Evolutionary conservation across 2,797 vertebrate genomes (phyloP).

Genomic region (Crax fasciolata): DNA sequence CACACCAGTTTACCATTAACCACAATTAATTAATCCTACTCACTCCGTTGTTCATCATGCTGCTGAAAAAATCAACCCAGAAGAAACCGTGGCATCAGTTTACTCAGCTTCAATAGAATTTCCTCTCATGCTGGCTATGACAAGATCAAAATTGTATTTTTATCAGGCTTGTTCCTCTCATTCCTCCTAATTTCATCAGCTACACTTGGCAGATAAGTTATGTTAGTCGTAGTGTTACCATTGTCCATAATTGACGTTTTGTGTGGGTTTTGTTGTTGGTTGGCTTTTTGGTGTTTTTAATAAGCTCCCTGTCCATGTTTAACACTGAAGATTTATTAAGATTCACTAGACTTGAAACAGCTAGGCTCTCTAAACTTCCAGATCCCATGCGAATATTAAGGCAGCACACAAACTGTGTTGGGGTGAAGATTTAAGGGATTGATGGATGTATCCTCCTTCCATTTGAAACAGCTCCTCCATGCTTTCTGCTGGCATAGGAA

Average conservation of each 20-base stretch:
- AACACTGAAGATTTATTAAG: neutral
- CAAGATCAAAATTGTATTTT: neutral
- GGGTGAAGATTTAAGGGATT: neutral
- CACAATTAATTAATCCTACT: conserved; percentile 8
- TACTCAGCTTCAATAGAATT: conserved; percentile 19
- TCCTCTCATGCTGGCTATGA: neutral
- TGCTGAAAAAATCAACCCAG: conserved; percentile 25
- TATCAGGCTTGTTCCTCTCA: neutral
- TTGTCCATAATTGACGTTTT: neutral
- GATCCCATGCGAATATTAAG: neutral
- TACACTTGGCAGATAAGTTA: neutral
- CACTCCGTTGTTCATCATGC: neutral
- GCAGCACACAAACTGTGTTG: neutral
- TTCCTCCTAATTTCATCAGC: conserved; percentile 4
- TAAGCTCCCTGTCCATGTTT: neutral
- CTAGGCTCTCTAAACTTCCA: neutral
- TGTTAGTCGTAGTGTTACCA: neutral
- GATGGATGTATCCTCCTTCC: neutral
- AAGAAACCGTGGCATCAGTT: conserved; percentile 1
- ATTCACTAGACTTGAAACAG: neutral
- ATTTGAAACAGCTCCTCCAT: neutral
- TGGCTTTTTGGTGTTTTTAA: neutral
- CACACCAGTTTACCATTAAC: neutral
- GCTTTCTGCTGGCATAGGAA: neutral
- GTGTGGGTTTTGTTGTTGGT: neutral